Evolutionary conservation across 2,797 vertebrate genomes (phyloP).

Genomic region (Enteromius anoplus): DNA sequence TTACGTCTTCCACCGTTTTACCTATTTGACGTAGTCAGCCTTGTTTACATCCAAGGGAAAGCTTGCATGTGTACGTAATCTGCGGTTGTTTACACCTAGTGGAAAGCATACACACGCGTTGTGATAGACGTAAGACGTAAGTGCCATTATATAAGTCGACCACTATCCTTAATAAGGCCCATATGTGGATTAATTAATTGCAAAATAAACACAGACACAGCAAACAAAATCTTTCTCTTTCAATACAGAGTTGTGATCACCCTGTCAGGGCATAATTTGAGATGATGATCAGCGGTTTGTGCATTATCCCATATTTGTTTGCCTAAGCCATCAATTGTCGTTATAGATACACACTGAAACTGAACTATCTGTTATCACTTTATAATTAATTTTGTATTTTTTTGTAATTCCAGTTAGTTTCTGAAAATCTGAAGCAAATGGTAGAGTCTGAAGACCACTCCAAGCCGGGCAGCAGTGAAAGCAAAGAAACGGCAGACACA

Average conservation of each 20-base stretch:
- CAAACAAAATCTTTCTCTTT: background rate
- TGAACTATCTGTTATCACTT: background rate
- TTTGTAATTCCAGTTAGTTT: conserved; percentile 76
- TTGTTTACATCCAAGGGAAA: too few relatives aligned
- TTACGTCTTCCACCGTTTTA: too few relatives aligned
- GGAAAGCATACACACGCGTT: too few relatives aligned
- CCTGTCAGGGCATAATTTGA: background rate
- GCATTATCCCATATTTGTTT: background rate
- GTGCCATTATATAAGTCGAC: too few relatives aligned
- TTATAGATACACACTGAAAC: background rate
- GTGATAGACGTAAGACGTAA: too few relatives aligned
- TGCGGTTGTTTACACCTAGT: too few relatives aligned
- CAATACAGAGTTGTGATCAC: background rate
- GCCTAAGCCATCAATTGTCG: background rate
- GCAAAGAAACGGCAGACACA: conserved; percentile 68
- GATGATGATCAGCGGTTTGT: background rate
- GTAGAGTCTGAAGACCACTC: conserved; percentile 61
- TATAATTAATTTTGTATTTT: background rate
- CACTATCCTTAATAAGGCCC: too few relatives aligned
- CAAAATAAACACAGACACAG: background rate
- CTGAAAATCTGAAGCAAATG: conserved; percentile 83
- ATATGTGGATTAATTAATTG: background rate
- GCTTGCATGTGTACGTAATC: too few relatives aligned
- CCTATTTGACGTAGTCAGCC: too few relatives aligned
- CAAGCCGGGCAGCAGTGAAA: conserved; percentile 63